These are phyloP conservation scores for Sarcophaga carnaria DNA, from an alignment of 2,888 invertebrate genomes.

Conservation along the genomic window DNA sequence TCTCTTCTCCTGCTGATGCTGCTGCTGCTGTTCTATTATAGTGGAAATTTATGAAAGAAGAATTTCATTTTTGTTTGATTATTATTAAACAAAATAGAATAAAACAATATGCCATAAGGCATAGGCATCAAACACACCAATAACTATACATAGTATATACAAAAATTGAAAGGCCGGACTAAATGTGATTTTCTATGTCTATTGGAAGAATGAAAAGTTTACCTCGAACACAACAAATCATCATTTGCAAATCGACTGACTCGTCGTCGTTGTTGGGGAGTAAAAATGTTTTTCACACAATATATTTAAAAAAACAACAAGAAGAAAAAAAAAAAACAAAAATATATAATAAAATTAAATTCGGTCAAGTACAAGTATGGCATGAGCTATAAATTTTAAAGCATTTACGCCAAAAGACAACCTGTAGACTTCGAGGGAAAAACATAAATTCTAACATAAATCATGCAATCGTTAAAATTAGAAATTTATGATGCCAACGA, in stretches of 20 bases:
- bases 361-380: too few species aligned
- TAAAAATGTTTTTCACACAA: neutral
- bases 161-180: slow-evolving; percentile 22
- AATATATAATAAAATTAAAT: neutral
- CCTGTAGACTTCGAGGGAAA: too few species aligned
- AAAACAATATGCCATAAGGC: slow-evolving; percentile 59
- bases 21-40: slow-evolving; percentile 12
- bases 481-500: too few species aligned
- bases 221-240: slow-evolving; percentile 54
- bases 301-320: slow-evolving; percentile 23
- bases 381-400: too few species aligned
- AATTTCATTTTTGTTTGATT: slow-evolving; percentile 28
- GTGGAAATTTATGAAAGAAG: slow-evolving; percentile 26
- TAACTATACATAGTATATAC: slow-evolving; percentile 18
- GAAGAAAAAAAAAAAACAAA: slow-evolving; percentile 13
- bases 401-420: too few species aligned
- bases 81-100: slow-evolving; percentile 63
- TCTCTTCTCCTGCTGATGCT: neutral
- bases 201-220: slow-evolving; percentile 33
- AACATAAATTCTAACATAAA: too few species aligned
- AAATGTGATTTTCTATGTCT: slow-evolving; percentile 12
- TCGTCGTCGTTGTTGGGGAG: neutral
- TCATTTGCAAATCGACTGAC: slow-evolving; percentile 47
- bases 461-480: too few species aligned
- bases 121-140: slow-evolving; percentile 30